Evolutionary conservation across 2,888 invertebrate species (phyloP).

Genomic region (Stenolophus ochropezus): DNA sequence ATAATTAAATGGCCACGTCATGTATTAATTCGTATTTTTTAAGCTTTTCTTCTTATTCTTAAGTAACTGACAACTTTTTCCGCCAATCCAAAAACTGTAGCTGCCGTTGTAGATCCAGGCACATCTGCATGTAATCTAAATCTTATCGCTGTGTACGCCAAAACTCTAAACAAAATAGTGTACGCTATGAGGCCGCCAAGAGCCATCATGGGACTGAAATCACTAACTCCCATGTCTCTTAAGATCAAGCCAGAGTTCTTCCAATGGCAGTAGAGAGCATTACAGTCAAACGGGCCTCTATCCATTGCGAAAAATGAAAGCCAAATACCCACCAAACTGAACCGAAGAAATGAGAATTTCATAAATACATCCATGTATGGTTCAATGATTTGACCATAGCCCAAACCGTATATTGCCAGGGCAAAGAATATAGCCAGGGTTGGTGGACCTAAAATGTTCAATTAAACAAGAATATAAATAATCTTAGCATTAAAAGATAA

Average conservation of each 20-base stretch:
- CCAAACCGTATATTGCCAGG: conserved; percentile 79
- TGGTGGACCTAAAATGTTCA: conserved; percentile 75
- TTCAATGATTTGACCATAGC: conserved; percentile 76
- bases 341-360: conserved; percentile 80
- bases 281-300: conserved; percentile 42
- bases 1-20: not conserved
- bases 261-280: conserved; percentile 59
- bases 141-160: conserved; percentile 17
- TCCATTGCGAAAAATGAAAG: conserved; percentile 49
- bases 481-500: no score
- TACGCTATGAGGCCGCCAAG: not conserved
- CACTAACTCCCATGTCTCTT: conserved; percentile 56
- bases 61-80: conserved; percentile 30
- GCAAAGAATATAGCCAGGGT: conserved; percentile 76
- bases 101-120: conserved; percentile 9
- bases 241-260: conserved; percentile 44
- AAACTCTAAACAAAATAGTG: not conserved
- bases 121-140: conserved; percentile 10
- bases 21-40: not conserved
- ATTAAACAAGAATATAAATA: no score
- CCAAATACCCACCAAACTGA: conserved; percentile 77
- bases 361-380: conserved; percentile 76
- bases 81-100: conserved; percentile 9
- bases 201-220: conserved; percentile 1
- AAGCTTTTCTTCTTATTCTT: not conserved